Conservation (phyloP, 2,113 vertebrate genomes). For the Clarias macrocephalus region DNA sequence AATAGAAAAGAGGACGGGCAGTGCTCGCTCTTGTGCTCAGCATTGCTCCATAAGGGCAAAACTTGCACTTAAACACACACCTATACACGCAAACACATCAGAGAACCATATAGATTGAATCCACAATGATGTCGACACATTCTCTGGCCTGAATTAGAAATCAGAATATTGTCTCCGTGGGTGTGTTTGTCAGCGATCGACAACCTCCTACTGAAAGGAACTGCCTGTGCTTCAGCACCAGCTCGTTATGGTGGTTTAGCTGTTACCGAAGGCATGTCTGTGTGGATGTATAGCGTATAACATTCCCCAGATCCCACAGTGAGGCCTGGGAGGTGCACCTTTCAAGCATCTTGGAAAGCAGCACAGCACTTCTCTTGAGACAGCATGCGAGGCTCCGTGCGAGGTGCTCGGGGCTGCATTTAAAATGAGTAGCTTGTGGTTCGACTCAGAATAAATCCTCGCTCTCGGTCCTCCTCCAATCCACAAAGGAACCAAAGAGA, state of each 20-base stretch:
- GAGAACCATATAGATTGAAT: background rate
- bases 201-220: background rate
- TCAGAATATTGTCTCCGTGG: background rate
- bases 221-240: background rate
- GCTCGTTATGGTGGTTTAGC: slow-evolving; percentile 32
- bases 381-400: slow-evolving; percentile 28
- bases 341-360: slow-evolving; percentile 15
- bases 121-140: background rate
- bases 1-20: slow-evolving; percentile 41
- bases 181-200: background rate
- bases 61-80: slow-evolving; percentile 17
- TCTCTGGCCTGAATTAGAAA: slow-evolving; percentile 7
- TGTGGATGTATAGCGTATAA: slow-evolving; percentile 22
- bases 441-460: slow-evolving; percentile 50
- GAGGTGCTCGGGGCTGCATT: slow-evolving; percentile 51
- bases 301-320: slow-evolving; percentile 19
- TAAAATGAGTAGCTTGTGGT: slow-evolving; percentile 49
- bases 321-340: slow-evolving; percentile 20
- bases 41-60: slow-evolving; percentile 2
- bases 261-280: slow-evolving; percentile 34
- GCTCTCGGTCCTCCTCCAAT: slow-evolving; percentile 38
- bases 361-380: background rate
- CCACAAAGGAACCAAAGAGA: slow-evolving; percentile 45
- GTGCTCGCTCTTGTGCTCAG: background rate
- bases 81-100: slow-evolving; percentile 9